These are phyloP conservation scores for Scaptomyza pallida DNA, from an alignment of 1,140 invertebrate genomes.

Conservation along the genomic window DNA sequence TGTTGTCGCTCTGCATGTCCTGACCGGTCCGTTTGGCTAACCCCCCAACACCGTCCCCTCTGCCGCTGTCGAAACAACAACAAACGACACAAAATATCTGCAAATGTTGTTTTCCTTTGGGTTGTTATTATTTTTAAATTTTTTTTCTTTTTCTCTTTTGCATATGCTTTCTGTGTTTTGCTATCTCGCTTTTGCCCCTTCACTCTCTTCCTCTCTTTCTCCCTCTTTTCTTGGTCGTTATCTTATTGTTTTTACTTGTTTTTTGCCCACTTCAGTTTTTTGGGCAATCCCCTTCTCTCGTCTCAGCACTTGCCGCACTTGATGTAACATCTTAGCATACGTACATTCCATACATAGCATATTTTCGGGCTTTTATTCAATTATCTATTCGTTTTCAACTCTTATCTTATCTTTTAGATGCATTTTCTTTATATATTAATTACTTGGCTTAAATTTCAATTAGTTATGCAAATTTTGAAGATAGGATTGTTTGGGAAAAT, in stretches of 20 bases:
- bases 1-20: constrained; percentile 52
- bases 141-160: constrained; percentile 24
- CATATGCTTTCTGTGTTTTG: constrained; percentile 40
- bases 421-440: not conserved
- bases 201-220: no score
- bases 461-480: no score
- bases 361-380: not conserved
- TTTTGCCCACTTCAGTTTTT: constrained; percentile 17
- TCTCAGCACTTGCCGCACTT: not conserved
- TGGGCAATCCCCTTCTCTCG: not conserved
- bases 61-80: constrained; percentile 10
- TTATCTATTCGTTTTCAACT: not conserved
- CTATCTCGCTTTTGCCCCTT: not conserved
- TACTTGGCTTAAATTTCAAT: not conserved
- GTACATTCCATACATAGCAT: not conserved
- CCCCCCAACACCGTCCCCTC: not conserved
- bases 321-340: constrained; percentile 1
- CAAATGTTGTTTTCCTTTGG: constrained; percentile 82
- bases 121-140: constrained; percentile 81
- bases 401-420: not conserved
- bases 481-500: no score
- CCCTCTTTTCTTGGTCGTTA: constrained; percentile 1
- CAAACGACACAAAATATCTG: constrained; percentile 60
- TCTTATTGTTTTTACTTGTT: constrained; percentile 21
- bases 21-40: constrained; percentile 56